A percentile compares a stretch with the other conserved stretches of the same genome.
phyloP scores from a whole-genome alignment of 2,888 invertebrate genomes.

The Agapostemon virescens region DNA sequence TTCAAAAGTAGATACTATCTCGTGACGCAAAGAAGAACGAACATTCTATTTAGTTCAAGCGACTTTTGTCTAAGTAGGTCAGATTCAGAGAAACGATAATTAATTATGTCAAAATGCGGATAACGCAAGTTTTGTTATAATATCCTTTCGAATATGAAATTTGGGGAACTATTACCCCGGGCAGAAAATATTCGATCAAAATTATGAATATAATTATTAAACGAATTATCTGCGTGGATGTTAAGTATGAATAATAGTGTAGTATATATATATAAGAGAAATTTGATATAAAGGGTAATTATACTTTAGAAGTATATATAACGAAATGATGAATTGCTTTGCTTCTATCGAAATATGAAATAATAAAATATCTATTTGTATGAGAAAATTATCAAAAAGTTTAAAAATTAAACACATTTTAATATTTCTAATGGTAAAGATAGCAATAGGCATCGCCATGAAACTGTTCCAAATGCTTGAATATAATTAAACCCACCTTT shows the following conservation, averaged over 20 bases:
- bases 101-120: neutral
- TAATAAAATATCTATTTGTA: no score
- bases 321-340: neutral
- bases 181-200: neutral
- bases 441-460: no score
- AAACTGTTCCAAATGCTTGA: no score
- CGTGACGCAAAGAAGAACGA: neutral
- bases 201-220: neutral
- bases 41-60: neutral
- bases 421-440: no score
- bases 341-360: no score
- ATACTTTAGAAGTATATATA: neutral
- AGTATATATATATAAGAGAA: neutral
- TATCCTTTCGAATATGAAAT: neutral
- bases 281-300: neutral
- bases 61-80: neutral
- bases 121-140: no score
- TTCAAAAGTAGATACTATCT: neutral
- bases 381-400: no score
- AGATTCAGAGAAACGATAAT: neutral
- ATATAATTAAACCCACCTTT: no score
- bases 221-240: neutral
- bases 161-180: neutral
- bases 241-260: neutral
- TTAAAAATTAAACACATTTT: no score